phyloP scores from a whole-genome alignment of 1,140 invertebrate genomes.

The Drosophila bocki region DNA sequence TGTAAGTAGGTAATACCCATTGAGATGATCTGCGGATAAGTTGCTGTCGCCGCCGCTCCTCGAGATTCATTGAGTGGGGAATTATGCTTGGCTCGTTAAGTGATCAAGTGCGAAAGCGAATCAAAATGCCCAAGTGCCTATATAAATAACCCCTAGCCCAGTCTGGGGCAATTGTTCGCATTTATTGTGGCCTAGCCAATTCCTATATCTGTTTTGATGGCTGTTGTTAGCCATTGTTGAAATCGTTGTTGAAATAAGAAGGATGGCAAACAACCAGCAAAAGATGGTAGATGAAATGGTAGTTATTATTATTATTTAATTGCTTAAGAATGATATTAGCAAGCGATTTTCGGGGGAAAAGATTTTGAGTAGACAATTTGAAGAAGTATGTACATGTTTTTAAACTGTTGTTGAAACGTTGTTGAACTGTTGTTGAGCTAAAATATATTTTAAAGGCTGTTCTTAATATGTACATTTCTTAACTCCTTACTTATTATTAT shows the following conservation, averaged over 20 bases:
- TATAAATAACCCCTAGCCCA: constrained; percentile 23
- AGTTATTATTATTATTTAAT: background rate
- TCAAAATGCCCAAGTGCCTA: constrained; percentile 24
- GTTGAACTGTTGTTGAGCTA: background rate
- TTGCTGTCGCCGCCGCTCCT: constrained; percentile 22
- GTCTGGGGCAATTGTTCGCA: constrained; percentile 10
- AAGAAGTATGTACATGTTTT: background rate
- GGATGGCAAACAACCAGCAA: background rate
- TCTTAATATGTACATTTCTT: too few species aligned
- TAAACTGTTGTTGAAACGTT: constrained; percentile 2
- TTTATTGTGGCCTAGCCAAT: constrained; percentile 7
- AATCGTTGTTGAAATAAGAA: constrained; percentile 1
- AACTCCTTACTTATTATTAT: background rate
- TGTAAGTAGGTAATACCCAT: constrained; percentile 52
- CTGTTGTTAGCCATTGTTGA: constrained; percentile 4
- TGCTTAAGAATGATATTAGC: too few species aligned
- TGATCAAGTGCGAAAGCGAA: constrained; percentile 41
- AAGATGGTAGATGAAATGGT: background rate
- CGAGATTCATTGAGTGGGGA: constrained; percentile 45
- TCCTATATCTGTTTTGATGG: constrained; percentile 1
- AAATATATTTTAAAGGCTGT: background rate
- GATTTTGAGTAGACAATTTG: background rate
- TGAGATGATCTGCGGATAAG: constrained; percentile 57
- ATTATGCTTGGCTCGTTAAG: constrained; percentile 48
- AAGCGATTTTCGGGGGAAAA: background rate